Evolutionary conservation across 2,888 invertebrate species (phyloP), one percentile per base, ranked within the genome.

Genomic region (Ctena decussata): DNA sequence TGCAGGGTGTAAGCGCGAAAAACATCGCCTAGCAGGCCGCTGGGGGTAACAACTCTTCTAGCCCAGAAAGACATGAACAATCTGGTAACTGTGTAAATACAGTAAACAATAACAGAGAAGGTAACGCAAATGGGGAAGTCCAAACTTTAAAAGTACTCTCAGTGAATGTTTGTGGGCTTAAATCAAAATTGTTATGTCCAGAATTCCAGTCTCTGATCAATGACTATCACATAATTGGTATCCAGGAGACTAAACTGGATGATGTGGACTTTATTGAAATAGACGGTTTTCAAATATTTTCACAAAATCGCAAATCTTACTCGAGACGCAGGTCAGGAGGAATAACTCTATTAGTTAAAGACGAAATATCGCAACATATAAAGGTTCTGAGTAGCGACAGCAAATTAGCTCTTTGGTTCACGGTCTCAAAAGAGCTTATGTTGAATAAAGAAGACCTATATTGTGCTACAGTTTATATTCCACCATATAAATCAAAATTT

Each of bases 161-260:
- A n/a, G n/a, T n/a, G n/a, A n/a, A n/a, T n/a, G n/a, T n/a, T n/a
- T n/a, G n/a, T n/a, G n/a, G n/a, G n/a, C n/a, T n/a, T n/a, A n/a
- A n/a, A n/a, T n/a, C n/a, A n/a, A n/a, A n/a, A n/a, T n/a, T n/a
- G n/a, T n/a, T n/a, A 18, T 27, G 32, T 12, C 71, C 71, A 2
- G 71, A 71, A 41, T 71, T 71, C 39, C 6, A 39, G 18, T 11
- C 21, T n/a, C 39, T 71, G n/a, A 41, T 71, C 1, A 3, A n/a
- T 8, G 0, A 39, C 1, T 71, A 41, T 71, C 39, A 71, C 6
- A 71, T 71, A 0, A 71, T 71, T 5, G n/a, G 71, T 1, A 24
- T 71, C 18, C 71, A 71, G 44, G 71, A 71, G 39, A 71, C 39
- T 24, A 71, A 71, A 24, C 41, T 71, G 11, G 71, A 71, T 24